A percentile compares a stretch with the other conserved stretches of the same genome.
phyloP scores from a whole-genome alignment of 2,113 vertebrate genomes.

The Muntiacus muntjak region DNA sequence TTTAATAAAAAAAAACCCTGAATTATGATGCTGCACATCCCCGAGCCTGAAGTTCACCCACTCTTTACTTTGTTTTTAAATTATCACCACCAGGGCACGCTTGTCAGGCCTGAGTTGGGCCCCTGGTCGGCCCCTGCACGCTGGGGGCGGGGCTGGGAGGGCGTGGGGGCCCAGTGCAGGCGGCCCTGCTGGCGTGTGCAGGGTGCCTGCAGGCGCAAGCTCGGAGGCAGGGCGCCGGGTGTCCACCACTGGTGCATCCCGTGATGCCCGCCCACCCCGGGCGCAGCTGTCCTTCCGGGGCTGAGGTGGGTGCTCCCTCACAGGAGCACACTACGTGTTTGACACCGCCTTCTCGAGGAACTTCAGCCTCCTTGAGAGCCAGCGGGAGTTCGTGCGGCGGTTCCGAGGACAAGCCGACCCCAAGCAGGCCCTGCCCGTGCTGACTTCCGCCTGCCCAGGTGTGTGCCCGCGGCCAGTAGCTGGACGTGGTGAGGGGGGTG shows the following conservation, averaged over 20 bases:
- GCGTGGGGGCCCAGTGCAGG: accelerated
- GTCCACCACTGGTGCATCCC: not conserved
- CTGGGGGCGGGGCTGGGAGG: not conserved
- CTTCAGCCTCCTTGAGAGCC: conserved; percentile 95
- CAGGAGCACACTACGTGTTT: conserved; percentile 94
- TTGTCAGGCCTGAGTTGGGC: not conserved
- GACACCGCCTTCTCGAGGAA: conserved; percentile 93
- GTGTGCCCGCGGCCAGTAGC: not conserved
- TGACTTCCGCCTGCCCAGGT: conserved; percentile 97
- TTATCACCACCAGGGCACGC: not conserved
- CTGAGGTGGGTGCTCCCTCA: not conserved
- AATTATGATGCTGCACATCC: not conserved
- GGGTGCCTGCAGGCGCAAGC: not conserved
- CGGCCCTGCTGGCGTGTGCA: accelerated
- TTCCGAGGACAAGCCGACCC: conserved; percentile 83
- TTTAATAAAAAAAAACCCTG: not conserved
- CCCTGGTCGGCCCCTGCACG: not conserved
- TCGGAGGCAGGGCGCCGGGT: not conserved
- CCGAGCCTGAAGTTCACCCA: not conserved
- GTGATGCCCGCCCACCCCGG: not conserved
- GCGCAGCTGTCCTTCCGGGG: accelerated
- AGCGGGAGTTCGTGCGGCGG: conserved; percentile 91
- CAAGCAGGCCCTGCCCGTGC: conserved; percentile 86
- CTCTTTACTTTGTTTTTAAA: not conserved
- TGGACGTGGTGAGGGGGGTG: not conserved